phyloP scores from a whole-genome alignment of 2,797 vertebrate genomes.

The Nannoperca obscura region DNA sequence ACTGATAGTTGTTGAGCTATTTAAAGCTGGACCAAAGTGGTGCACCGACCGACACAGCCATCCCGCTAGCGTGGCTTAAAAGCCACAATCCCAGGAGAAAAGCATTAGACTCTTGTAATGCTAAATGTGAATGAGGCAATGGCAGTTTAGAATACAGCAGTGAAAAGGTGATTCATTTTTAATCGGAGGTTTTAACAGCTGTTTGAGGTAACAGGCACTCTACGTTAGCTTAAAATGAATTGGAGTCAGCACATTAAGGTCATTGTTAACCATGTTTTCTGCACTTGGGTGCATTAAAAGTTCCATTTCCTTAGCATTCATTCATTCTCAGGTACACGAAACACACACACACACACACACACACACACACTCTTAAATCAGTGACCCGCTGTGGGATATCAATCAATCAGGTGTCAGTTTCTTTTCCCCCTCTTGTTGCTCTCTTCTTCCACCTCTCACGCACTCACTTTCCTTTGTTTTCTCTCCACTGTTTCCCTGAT shows the following conservation, averaged over 20 bases:
- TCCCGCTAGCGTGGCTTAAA: not conserved
- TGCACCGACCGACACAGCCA: not conserved
- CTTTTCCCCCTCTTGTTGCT: not conserved
- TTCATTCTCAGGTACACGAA: slow-evolving; percentile 36
- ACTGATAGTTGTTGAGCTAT: not conserved
- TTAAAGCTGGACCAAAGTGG: not conserved
- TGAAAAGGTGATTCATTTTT: slow-evolving; percentile 48
- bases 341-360: slow-evolving; percentile 41
- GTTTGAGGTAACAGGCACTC: slow-evolving; percentile 40
- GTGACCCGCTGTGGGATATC: slow-evolving; percentile 24
- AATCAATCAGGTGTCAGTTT: slow-evolving; percentile 42
- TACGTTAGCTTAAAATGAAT: slow-evolving; percentile 53
- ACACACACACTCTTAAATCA: slow-evolving; percentile 44
- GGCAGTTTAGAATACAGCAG: slow-evolving; percentile 20
- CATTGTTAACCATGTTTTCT: slow-evolving; percentile 56
- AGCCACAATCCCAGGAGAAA: not conserved
- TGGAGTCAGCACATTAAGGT: slow-evolving; percentile 52
- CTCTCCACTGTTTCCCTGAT: slow-evolving; percentile 22
- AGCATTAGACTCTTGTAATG: slow-evolving; percentile 5
- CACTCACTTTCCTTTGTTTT: slow-evolving; percentile 25
- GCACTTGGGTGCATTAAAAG: slow-evolving; percentile 45
- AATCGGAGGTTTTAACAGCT: slow-evolving; percentile 44
- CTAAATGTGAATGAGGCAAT: slow-evolving; percentile 3
- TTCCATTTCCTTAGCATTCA: slow-evolving; percentile 43
- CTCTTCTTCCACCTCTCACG: not conserved